Base-by-base conservation (phyloP, 2,888 invertebrate species). In the Himalopsyche anomala region DNA sequence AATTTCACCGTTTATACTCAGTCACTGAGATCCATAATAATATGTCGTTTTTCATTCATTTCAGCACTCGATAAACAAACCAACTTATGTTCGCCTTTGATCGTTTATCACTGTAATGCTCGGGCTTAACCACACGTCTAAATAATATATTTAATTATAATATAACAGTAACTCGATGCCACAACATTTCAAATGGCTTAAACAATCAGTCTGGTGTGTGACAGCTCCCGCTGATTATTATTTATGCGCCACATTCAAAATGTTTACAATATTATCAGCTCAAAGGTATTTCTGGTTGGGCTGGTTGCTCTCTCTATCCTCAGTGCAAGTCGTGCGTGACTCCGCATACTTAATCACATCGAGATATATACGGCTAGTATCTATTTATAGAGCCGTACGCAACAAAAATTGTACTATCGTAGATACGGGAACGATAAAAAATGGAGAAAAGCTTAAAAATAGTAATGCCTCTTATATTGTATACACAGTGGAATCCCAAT, bases 241-340 rank as follows among this genome's bases (percentile, higher is more conserved):
- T 74, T 74, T 74, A 74, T 74, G 74, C 74, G 36, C 74, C 74
- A 74, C 19, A 36, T 74, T 74, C 74, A 74, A 36, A 74, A 74
- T 74, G 74, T 74, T 74, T 74, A 74, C 74, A 74, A 74, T 74
- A 74, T 74, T 74, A 74, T 74, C 74, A 74, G 74, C 74, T 74
- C 74, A 5, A 74, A 74, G 74, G 38, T 36, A 74, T 74, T 74
- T 74, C 74, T 74, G 74, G 74, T 74, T 19, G 74, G 12, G 74
- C 74, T 74, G 36, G 74, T 38, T 38, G 36, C 9, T 74, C 38
- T 38, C 74, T 15, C 51, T 51, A 5, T 51, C 4, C 51, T 0
- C 15, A 36, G 74, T 36, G 74, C 74, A 19, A 36, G 74, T 36
- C 74, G 74, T 74, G 74, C 74, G 74, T 74, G 74, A 74, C 38